Conservation (phyloP, 2,797 vertebrate species). For the Strix occidentalis region DNA sequence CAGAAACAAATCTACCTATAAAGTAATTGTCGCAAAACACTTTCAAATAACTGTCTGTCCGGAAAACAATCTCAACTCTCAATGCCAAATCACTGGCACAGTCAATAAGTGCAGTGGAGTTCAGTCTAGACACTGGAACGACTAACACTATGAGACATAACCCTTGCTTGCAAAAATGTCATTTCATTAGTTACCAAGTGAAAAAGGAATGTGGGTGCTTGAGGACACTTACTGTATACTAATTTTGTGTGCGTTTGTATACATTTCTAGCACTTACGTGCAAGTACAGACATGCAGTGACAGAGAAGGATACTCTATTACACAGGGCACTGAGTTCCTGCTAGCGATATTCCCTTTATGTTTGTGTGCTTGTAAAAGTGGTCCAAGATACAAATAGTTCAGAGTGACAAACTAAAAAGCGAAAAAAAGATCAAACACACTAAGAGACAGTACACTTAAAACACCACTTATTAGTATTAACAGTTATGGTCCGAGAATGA, state of each 20-base stretch:
- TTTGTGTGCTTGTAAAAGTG: neutral
- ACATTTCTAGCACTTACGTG: neutral
- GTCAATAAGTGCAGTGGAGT: neutral
- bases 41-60: neutral
- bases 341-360: neutral
- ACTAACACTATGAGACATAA: neutral
- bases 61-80: neutral
- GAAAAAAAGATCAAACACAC: neutral
- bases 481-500: neutral
- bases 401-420: neutral
- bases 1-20: conserved; percentile 11
- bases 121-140: neutral
- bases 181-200: neutral
- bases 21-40: neutral
- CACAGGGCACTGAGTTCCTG: neutral
- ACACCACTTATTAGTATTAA: conserved; percentile 15
- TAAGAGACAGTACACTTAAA: neutral
- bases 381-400: neutral
- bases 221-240: neutral
- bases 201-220: neutral
- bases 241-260: neutral
- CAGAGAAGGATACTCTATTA: neutral
- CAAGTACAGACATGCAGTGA: neutral
- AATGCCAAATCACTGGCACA: neutral
- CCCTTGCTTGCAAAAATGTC: neutral